These are phyloP conservation scores for Cantharis nigra DNA, from an alignment of 2,888 invertebrate species.

Conservation along the genomic window DNA sequence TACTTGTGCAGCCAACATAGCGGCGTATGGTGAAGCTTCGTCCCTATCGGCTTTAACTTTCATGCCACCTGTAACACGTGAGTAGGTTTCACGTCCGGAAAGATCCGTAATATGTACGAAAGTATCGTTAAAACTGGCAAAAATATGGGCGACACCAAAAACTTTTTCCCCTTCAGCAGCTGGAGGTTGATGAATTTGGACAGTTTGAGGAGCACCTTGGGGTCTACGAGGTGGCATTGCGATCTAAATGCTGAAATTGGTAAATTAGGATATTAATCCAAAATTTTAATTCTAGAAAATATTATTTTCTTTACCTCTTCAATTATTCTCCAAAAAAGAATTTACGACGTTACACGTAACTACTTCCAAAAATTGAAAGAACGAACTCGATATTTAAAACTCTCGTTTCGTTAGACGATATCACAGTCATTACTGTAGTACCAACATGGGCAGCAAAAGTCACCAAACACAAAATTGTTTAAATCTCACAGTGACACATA, in stretches of 20 bases:
- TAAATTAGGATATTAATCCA: neutral
- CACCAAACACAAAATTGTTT: no score
- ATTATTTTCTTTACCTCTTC: neutral
- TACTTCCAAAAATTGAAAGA: neutral
- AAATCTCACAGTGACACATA: no score
- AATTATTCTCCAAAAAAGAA: neutral
- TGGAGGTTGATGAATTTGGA: constrained; percentile 87
- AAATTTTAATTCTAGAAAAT: neutral
- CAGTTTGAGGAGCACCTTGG: constrained; percentile 95
- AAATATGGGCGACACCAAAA: constrained; percentile 99
- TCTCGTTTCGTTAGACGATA: neutral
- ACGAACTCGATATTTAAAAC: neutral
- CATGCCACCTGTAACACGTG: constrained; percentile 97
- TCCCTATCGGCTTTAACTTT: constrained; percentile 99
- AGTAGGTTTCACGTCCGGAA: constrained; percentile 94
- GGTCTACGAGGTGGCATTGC: constrained; percentile 97
- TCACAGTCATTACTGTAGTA: neutral
- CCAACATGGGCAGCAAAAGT: no score
- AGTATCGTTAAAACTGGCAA: constrained; percentile 99
- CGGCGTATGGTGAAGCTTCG: constrained; percentile 99
- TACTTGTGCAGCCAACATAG: constrained; percentile 99
- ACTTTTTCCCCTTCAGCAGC: constrained; percentile 97
- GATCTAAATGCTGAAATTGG: constrained; percentile 20
- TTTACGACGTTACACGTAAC: no score
- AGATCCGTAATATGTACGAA: constrained; percentile 99